Conservation (phyloP, 35 echinoderm and acorn worm genomes). For the Amphiura filiformis region DNA sequence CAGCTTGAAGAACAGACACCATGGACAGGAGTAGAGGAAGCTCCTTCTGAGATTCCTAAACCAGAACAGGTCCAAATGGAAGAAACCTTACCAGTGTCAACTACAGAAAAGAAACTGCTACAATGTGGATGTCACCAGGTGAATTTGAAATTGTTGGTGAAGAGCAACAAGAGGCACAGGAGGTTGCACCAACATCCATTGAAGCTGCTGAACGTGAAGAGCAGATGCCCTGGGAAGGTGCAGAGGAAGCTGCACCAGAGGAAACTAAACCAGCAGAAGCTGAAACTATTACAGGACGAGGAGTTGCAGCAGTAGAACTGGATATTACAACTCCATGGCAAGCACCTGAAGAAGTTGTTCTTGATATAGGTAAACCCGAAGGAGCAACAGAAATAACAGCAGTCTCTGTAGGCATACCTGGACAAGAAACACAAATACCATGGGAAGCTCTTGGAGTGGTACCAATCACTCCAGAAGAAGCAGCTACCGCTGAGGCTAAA, state of each 20-base stretch:
- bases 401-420: not conserved
- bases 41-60: not conserved
- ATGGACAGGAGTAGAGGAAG: conserved; percentile 14
- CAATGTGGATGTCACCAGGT: not conserved
- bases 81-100: not conserved
- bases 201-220: conserved; percentile 20
- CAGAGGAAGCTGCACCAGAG: conserved; percentile 17
- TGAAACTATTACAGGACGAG: not conserved
- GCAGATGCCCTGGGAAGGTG: not conserved
- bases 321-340: not conserved
- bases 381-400: conserved; percentile 1
- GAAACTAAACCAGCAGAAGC: conserved; percentile 17
- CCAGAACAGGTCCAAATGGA: not conserved
- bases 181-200: conserved; percentile 4
- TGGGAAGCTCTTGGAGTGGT: not conserved
- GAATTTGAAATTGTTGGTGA: not conserved
- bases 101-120: conserved; percentile 27
- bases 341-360: conserved; percentile 11
- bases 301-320: not conserved
- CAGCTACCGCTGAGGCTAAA: not conserved
- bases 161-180: conserved; percentile 29
- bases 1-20: conserved; percentile 22
- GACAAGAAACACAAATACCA: not conserved
- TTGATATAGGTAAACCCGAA: not conserved
- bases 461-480: not conserved